phyloP scores from a whole-genome alignment of 2,113 vertebrate species.

The Dromaius novaehollandiae region DNA sequence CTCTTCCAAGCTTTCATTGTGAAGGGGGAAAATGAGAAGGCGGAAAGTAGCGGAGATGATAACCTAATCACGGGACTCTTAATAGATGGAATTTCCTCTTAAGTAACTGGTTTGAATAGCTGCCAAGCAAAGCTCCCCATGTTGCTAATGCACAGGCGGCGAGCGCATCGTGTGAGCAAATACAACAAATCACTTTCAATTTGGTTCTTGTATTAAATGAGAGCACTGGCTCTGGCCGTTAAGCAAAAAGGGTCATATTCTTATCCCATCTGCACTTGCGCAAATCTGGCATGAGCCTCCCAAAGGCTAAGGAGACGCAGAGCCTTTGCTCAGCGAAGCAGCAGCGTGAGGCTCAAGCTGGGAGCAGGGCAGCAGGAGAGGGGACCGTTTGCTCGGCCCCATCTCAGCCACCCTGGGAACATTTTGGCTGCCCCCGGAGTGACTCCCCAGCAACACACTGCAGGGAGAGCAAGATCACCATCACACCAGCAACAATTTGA shows the following conservation, averaged over 20 bases:
- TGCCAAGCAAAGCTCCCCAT: constrained; percentile 28
- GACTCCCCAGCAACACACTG: no score
- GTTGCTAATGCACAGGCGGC: neutral
- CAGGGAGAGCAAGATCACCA: neutral
- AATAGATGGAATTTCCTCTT: constrained; percentile 49
- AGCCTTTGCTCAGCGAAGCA: neutral
- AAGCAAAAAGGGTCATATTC: neutral
- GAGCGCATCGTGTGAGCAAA: neutral
- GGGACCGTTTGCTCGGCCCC: neutral
- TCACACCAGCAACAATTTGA: neutral
- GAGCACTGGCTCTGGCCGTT: neutral
- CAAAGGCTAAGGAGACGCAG: fast-evolving
- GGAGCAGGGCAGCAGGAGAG: neutral
- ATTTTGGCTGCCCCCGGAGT: no score
- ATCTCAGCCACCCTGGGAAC: fast-evolving
- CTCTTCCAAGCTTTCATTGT: constrained; percentile 9
- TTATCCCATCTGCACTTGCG: fast-evolving
- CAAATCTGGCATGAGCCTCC: neutral
- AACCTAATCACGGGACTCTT: constrained; percentile 35
- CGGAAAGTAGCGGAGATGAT: constrained; percentile 25
- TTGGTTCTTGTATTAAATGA: neutral
- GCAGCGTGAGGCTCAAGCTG: fast-evolving
- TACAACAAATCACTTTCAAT: neutral
- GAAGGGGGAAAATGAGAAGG: constrained; percentile 17
- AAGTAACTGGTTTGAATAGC: neutral